Evolutionary conservation across 2,113 vertebrate genomes (phyloP), one percentile per base, ranked within the genome.

Genomic region (Onychorhynchus coronatus): DNA sequence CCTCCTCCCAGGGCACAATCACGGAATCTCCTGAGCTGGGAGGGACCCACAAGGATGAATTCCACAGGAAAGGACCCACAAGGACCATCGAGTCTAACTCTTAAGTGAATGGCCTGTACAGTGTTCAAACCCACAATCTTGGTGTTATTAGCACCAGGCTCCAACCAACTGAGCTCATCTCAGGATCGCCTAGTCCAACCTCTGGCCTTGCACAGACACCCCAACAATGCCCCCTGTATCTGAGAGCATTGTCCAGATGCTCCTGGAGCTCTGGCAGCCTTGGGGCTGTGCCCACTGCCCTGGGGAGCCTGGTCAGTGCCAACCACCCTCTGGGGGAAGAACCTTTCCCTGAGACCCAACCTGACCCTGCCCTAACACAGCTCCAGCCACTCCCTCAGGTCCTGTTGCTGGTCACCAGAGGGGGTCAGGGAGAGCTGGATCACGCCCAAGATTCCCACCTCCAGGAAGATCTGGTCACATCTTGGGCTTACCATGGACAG

Each of bases 161-260:
- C 39, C 28, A 30, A 30, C 39, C 61, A 63, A 20, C 39, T 41
- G 19, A 41, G 27, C 61, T 63, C 27, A 30, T 41, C 27, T 41
- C 27, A 31, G 41, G 49, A 89, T n/a, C 5, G 30, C 1, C 2
- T 3, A 74, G 2, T 0, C 3, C 44, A 22, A 0, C 22, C 1
- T 24, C 25, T 1, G 14, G 0, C 30, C 49, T 52, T 66, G 59
- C 44, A 5, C 47, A 55, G 81, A 46, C 35, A 7, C 58, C 58
- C 35, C 75, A 77, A 14, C 39, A 59, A 41, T 1, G 24, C 50
- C 62, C 5, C 44, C 62, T 37, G 62, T 2, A 31, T 68, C 86
- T 53, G 27, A 35, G 37, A 56, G 71, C 3, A 1, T 11, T 39
- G n/a, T 1, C 84, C 44, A 31, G 76, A 86, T 5, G 4, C 44